Base-by-base conservation (phyloP, 2,113 vertebrate genomes). In the Empidonax alnorum region DNA sequence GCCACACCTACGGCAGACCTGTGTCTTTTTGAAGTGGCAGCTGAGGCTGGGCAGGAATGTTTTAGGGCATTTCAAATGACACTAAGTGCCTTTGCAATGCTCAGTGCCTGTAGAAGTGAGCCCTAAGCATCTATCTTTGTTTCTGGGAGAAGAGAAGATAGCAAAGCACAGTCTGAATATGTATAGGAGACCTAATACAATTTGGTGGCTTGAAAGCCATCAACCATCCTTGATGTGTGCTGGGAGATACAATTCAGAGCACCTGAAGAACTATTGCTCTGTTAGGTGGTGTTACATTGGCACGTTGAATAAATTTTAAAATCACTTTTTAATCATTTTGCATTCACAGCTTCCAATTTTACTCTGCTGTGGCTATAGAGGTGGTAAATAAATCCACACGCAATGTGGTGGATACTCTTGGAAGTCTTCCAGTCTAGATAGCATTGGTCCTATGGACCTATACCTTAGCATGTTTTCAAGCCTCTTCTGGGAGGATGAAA, bases 1-100 rank as follows among this genome's bases (percentile, higher is more conserved):
- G 94, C 94, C 0, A 33, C 89, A 97, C 95, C 95, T 94, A 63
- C 2, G 0, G 35, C 47, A 92, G 73, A 92, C 89, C 88, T 92
- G 61, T 59, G 52, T 75, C 91, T 84, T 92, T 72, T 49, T 89
- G 88, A 96, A 94, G 86, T 89, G 86, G 86, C 94, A 96, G 86
- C 63, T 77, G 68, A 74, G 79, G 50, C 56, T 74, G 68, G 63
- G 42, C 76, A 84, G 56, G 65, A 93, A 94, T 72, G 49, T 90
- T 89, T 94, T 61, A 81, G 86, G 86, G 89, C 73, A 90, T 68
- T 76, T 94, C 72, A 91, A 42, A 84, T 87, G 84, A 91, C 76
- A 93, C 80, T 75, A 65, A 82, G 69, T 89, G 39, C 74, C 69
- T 97, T 59, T 92, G 47, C 1, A 3, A 90, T 65, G 47, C 68